Base-by-base conservation (phyloP, 23 tunicate genomes). In the Aplidium turbinatum region DNA sequence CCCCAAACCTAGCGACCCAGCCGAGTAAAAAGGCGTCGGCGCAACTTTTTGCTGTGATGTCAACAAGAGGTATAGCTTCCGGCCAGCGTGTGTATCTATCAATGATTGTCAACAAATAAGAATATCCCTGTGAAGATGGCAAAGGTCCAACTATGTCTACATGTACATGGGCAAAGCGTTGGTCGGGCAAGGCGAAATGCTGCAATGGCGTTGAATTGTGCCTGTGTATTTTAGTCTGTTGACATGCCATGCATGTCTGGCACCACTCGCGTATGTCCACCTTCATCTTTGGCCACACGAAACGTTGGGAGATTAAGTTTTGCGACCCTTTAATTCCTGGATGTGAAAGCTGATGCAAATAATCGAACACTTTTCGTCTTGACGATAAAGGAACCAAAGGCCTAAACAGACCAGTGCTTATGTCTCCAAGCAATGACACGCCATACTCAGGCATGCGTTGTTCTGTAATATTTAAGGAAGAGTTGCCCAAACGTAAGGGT, bases 91-190 rank as follows among this genome's bases (percentile, higher is more conserved):
- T 46, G 4, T 13, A 78, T 1, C 73, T 27, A 29, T 51, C 54
- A 31, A 47, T 23, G 23, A 24, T 31, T 22, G 73, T 63, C 13
- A 78, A 34, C 5, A 78, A 0, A 31, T 78, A 78, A 3, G 33
- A 25, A 61, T 60, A 42, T 0, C 70, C 70, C 2, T 39, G 21
- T 26, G 56, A 38, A 3, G 34, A 33, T 7, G 81, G 81, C 34
- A 76, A 60, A 18, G 73, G 82, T 2, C 73, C 82, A 28, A 64
- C 82, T 32, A 78, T 40, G 28, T 78, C 82, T 0, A 78, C 58
- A 0, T 63, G 32, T 21, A 78, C 36, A 64, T 50, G 45, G 0
- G 26, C 23, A 63, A 78, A 78, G 47, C 66, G 47, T 7, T 16
- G 20, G 0, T 35, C 11, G 4, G 73, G 46, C 3, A 35, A 31